Conservation (phyloP, 2,797 vertebrate species). For the Poecile montanus region DNA sequence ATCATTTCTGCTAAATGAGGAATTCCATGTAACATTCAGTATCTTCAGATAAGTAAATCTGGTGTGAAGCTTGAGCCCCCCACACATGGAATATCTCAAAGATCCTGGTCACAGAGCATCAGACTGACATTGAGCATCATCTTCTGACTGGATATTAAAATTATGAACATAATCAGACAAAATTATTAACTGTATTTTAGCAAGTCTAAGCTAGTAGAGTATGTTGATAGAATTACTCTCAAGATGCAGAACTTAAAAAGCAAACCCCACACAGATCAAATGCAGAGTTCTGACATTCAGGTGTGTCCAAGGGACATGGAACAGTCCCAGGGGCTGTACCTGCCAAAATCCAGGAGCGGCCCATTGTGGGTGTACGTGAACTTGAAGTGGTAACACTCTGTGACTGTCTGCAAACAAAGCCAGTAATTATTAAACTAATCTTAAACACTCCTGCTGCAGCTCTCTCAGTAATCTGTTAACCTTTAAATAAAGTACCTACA, state of each 20-base stretch:
- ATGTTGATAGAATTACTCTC: background rate
- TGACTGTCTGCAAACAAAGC: conserved; percentile 85
- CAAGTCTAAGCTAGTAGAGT: background rate
- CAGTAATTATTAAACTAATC: background rate
- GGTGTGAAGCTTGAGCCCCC: background rate
- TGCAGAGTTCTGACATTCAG: background rate
- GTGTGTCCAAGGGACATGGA: background rate
- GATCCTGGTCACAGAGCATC: background rate
- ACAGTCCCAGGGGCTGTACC: conserved; percentile 73
- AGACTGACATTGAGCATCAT: background rate
- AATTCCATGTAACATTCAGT: background rate
- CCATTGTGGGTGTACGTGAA: conserved; percentile 88
- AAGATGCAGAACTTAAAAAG: background rate
- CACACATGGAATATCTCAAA: background rate
- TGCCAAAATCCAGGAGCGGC: conserved; percentile 86
- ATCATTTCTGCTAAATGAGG: background rate
- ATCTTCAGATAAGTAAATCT: background rate
- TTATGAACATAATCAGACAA: background rate
- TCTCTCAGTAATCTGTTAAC: background rate
- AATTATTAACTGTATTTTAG: rapidly evolving
- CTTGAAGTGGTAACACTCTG: conserved; percentile 95
- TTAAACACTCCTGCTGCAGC: background rate
- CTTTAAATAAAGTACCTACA: background rate
- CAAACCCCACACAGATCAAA: background rate
- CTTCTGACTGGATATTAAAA: background rate